These are phyloP conservation scores for Bujurquina vittata DNA, from an alignment of 2,113 vertebrate species.

Conservation along the genomic window DNA sequence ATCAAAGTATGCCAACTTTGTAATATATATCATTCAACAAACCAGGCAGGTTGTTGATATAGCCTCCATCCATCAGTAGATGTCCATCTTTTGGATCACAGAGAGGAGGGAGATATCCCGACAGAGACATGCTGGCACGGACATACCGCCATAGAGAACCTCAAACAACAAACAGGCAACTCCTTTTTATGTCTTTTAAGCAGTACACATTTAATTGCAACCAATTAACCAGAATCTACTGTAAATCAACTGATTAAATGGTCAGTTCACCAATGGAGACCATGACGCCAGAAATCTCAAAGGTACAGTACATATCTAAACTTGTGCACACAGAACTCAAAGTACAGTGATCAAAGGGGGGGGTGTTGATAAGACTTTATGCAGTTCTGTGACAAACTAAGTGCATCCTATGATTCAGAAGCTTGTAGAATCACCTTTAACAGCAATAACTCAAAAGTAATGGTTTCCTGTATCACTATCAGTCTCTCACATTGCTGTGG, in stretches of 20 bases:
- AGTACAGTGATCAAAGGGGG: too few relatives aligned
- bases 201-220: neutral
- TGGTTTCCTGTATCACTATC: too few relatives aligned
- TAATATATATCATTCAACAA: neutral
- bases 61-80: conserved; percentile 95
- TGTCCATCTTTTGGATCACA: conserved; percentile 97
- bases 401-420: too few relatives aligned
- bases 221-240: neutral
- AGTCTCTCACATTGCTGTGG: too few relatives aligned
- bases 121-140: conserved; percentile 96
- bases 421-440: too few relatives aligned
- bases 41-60: conserved; percentile 98
- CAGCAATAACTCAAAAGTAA: too few relatives aligned
- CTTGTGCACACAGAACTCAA: neutral
- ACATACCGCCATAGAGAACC: conserved; percentile 94
- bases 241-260: conserved; percentile 7
- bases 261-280: neutral
- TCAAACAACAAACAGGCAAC: conserved; percentile 48
- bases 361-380: too few relatives aligned
- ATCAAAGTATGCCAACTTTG: neutral
- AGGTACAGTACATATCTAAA: too few relatives aligned
- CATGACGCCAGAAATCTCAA: neutral
- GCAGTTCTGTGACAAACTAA: too few relatives aligned
- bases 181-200: neutral
- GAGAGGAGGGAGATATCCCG: conserved; percentile 93